Conservation (phyloP, 2,113 vertebrate species). For the Clarias batrachus region DNA sequence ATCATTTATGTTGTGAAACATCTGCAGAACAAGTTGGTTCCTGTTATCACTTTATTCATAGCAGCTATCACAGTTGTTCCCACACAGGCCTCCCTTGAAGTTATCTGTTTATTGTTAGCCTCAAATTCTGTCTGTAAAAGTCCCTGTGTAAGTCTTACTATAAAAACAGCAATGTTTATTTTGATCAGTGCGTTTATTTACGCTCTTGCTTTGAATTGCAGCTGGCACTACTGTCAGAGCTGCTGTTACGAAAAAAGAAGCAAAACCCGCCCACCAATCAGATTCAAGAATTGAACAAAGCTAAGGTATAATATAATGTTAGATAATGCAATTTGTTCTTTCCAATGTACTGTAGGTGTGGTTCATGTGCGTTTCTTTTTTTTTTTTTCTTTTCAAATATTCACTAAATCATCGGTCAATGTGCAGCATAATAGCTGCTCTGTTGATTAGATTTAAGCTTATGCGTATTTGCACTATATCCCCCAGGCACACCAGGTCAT, state of each 20-base stretch:
- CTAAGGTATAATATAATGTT: not conserved
- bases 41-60: not conserved
- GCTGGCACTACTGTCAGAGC: not conserved
- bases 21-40: not conserved
- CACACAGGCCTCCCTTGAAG: not conserved
- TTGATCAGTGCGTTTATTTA: not conserved
- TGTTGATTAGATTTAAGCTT: constrained; percentile 14
- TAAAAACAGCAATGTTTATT: not conserved
- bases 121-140: not conserved
- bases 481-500: constrained; percentile 48
- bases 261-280: not conserved
- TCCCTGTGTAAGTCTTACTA: not conserved
- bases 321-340: not conserved
- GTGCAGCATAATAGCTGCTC: not conserved
- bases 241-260: not conserved
- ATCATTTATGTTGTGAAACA: not conserved
- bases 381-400: not conserved
- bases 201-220: not conserved
- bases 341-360: not conserved
- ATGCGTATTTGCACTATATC: not conserved
- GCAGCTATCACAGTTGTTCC: not conserved
- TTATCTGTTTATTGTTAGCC: not conserved
- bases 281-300: not conserved
- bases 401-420: not conserved
- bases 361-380: constrained; percentile 1